Percentiles rank a stretch among this genome's conserved stretches.
Evolutionary conservation across 1,140 invertebrate genomes (phyloP).

Genomic region (Eufriesea mexicana): DNA sequence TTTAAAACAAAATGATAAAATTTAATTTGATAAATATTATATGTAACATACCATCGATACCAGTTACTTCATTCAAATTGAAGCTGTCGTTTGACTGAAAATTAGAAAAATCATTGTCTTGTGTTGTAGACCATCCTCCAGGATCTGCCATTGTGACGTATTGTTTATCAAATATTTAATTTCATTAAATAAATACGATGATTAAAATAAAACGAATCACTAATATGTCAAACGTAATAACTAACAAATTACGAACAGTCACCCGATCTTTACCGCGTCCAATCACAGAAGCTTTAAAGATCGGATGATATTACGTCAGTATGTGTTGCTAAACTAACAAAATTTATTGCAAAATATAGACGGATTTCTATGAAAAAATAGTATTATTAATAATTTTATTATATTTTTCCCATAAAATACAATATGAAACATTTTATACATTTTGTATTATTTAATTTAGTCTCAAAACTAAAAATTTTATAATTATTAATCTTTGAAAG

Average conservation of each 20-base stretch:
- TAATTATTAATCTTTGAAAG: too few species aligned
- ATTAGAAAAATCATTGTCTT: conserved; percentile 76
- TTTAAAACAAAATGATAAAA: neutral
- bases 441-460: neutral
- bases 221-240: conserved; percentile 67
- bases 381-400: neutral
- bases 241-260: conserved; percentile 72
- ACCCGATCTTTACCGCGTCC: conserved; percentile 66
- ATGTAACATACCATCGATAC: conserved; percentile 76
- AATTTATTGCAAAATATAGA: conserved; percentile 19
- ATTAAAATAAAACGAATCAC: conserved; percentile 33
- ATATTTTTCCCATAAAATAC: neutral
- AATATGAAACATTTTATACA: conserved; percentile 5
- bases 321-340: conserved; percentile 52
- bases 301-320: conserved; percentile 76
- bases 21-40: conserved; percentile 18
- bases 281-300: conserved; percentile 67
- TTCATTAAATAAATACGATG: conserved; percentile 30
- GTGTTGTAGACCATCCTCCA: conserved; percentile 71
- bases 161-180: conserved; percentile 40
- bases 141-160: conserved; percentile 74
- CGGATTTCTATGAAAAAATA: conserved; percentile 16
- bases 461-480: neutral
- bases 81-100: conserved; percentile 75
- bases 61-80: conserved; percentile 79